Conservation (phyloP, 2,113 vertebrate species). For the Pangasianodon gigas region DNA sequence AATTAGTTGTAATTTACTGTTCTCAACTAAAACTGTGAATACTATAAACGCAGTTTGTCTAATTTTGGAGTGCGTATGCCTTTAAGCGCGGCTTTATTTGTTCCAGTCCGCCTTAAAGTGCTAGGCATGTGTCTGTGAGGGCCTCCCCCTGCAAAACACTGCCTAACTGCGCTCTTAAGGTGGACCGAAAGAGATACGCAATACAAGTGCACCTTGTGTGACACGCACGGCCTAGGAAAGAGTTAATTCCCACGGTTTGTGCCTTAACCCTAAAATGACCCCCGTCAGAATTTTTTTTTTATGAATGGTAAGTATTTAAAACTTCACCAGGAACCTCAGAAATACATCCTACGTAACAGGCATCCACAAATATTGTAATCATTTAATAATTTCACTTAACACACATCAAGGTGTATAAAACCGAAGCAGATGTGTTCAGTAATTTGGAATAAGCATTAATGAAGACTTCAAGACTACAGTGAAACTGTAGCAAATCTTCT, state of each 20-base stretch:
- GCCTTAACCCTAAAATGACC: slow-evolving; percentile 55
- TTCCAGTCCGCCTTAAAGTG: slow-evolving; percentile 81
- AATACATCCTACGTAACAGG: neutral
- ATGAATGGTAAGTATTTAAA: slow-evolving; percentile 17
- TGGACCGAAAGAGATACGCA: slow-evolving; percentile 68
- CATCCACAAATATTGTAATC: neutral
- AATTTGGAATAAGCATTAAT: neutral
- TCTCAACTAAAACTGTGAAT: neutral
- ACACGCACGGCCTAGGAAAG: slow-evolving; percentile 54
- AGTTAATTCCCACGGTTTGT: slow-evolving; percentile 75
- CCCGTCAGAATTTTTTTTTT: slow-evolving; percentile 25
- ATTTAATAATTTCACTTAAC: neutral
- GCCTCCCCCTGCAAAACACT: slow-evolving; percentile 77
- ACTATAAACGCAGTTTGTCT: neutral
- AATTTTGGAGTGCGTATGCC: slow-evolving; percentile 62
- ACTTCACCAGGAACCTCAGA: neutral
- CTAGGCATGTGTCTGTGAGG: slow-evolving; percentile 75
- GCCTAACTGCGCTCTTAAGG: slow-evolving; percentile 76
- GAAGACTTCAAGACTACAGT: neutral
- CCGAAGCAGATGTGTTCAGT: neutral
- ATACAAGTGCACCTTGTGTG: slow-evolving; percentile 46
- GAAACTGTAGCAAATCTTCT: neutral
- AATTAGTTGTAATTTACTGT: neutral
- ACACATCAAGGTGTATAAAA: neutral
- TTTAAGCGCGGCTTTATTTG: slow-evolving; percentile 73